Evolutionary conservation across 2,797 vertebrate genomes (phyloP).

Genomic region (Anabas testudineus): DNA sequence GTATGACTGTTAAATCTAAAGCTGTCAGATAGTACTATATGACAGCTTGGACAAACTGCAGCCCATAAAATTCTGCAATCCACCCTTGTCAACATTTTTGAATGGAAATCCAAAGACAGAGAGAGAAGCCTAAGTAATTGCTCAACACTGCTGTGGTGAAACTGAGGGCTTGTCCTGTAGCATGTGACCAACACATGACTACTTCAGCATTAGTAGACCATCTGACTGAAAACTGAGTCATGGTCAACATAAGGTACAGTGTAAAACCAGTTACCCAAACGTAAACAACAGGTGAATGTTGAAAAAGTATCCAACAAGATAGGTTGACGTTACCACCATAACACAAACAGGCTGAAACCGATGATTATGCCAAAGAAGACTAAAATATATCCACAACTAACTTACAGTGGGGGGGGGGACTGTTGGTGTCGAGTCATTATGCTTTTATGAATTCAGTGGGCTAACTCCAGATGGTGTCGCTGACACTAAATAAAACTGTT

Average conservation of each 20-base stretch:
- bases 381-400: neutral
- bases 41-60: neutral
- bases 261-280: neutral
- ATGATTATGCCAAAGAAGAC: neutral
- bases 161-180: slow-evolving; percentile 75
- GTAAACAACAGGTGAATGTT: neutral
- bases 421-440: neutral
- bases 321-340: too few relatives aligned
- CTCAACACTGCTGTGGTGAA: slow-evolving; percentile 84
- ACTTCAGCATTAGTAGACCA: slow-evolving; percentile 44
- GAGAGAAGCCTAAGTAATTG: slow-evolving; percentile 33
- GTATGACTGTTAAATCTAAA: too few relatives aligned
- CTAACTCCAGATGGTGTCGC: neutral
- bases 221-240: slow-evolving; percentile 51
- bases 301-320: neutral
- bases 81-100: neutral
- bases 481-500: neutral
- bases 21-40: neutral
- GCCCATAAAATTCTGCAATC: neutral
- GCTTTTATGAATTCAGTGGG: neutral
- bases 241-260: slow-evolving; percentile 8
- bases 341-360: neutral
- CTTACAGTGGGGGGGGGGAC: neutral
- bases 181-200: slow-evolving; percentile 97
- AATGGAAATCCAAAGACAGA: slow-evolving; percentile 18